phyloP scores from a whole-genome alignment of 2,888 invertebrate genomes.

The Netelia virgata region DNA sequence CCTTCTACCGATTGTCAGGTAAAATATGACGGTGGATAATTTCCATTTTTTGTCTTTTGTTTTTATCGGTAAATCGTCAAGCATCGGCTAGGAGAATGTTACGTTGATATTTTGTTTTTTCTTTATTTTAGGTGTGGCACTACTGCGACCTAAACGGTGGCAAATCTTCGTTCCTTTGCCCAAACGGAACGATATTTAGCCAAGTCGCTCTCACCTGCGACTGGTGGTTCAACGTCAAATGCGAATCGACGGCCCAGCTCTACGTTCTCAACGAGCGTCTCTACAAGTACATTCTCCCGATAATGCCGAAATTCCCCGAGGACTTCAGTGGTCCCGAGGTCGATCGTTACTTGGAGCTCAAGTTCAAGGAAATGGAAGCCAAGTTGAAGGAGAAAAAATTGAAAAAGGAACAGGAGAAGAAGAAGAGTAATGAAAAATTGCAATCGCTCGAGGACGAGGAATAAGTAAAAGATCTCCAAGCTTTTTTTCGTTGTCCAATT shows the following conservation, averaged over 20 bases:
- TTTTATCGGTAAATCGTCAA: not conserved
- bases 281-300: conserved; percentile 94
- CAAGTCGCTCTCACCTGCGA: conserved; percentile 95
- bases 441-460: conserved; percentile 49
- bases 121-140: conserved; percentile 91
- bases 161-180: conserved; percentile 95
- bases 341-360: conserved; percentile 93
- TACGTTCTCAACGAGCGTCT: conserved; percentile 95
- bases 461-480: conserved; percentile 10
- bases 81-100: too few species aligned
- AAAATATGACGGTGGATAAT: conserved; percentile 68
- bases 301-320: conserved; percentile 95
- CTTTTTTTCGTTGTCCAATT: conserved; percentile 8
- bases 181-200: conserved; percentile 96
- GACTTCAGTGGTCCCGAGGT: conserved; percentile 95
- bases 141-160: conserved; percentile 96
- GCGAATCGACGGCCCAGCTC: conserved; percentile 92
- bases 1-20: conserved; percentile 95
- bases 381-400: conserved; percentile 90
- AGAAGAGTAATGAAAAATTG: conserved; percentile 78
- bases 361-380: conserved; percentile 95
- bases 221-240: conserved; percentile 97
- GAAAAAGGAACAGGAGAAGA: conserved; percentile 79
- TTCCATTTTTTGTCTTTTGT: conserved; percentile 12
- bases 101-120: conserved; percentile 47